Percentiles rank a stretch among this genome's conserved stretches.
Conservation (phyloP, 2,113 vertebrate species). For the Scalopus aquaticus region DNA sequence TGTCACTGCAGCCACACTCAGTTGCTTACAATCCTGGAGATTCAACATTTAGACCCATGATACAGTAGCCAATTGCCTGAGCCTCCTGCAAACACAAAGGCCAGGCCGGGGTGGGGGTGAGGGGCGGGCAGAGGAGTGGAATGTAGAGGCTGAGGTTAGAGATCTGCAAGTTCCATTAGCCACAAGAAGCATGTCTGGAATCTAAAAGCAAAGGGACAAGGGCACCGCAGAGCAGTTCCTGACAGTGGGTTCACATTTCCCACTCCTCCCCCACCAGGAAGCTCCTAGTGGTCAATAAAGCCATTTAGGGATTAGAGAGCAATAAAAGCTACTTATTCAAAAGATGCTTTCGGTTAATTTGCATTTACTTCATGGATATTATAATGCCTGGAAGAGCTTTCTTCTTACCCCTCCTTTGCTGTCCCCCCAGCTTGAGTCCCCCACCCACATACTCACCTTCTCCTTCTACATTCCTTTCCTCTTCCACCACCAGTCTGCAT, state of each 20-base stretch:
- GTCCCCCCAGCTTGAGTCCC: not conserved
- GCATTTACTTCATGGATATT: slow-evolving; percentile 41
- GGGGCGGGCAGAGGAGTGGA: not conserved
- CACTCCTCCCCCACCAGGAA: not conserved
- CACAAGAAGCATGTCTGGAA: slow-evolving; percentile 46
- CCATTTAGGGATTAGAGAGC: slow-evolving; percentile 68
- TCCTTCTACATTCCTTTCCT: not conserved
- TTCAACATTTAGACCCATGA: not conserved
- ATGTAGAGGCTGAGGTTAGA: slow-evolving; percentile 38
- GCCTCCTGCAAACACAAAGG: not conserved
- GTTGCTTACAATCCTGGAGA: not conserved
- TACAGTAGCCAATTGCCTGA: not conserved
- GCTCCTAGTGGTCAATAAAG: slow-evolving; percentile 55
- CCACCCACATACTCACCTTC: not conserved
- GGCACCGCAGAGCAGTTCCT: slow-evolving; percentile 11
- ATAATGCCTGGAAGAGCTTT: not conserved
- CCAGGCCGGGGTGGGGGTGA: not conserved
- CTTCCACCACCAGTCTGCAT: not conserved
- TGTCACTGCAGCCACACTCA: not conserved
- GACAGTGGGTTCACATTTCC: slow-evolving; percentile 30
- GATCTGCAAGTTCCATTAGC: slow-evolving; percentile 57
- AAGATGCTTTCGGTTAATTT: slow-evolving; percentile 60
- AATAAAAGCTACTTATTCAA: slow-evolving; percentile 62
- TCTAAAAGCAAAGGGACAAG: slow-evolving; percentile 52
- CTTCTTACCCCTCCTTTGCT: not conserved